phyloP scores from a whole-genome alignment of 2,888 invertebrate genomes.

The Dione vanillae region DNA sequence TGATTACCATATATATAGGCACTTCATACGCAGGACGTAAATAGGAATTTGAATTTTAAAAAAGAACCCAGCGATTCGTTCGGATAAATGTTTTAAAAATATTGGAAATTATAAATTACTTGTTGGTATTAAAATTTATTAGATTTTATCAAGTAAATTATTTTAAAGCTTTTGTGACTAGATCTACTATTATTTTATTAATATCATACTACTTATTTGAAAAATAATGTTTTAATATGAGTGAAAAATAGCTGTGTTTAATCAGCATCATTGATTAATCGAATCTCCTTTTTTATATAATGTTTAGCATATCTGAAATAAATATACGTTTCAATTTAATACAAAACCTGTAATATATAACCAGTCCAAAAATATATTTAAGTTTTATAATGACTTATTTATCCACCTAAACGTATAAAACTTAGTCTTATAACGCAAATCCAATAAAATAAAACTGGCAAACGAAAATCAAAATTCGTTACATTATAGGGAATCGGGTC shows the following conservation, averaged over 20 bases:
- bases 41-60: constrained; percentile 24
- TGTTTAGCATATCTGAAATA: too few relatives aligned
- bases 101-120: neutral
- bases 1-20: constrained; percentile 30
- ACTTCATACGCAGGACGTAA: constrained; percentile 25
- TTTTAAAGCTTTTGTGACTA: neutral
- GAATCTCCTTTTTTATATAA: too few relatives aligned
- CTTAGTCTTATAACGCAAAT: neutral
- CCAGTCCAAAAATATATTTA: too few relatives aligned
- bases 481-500: constrained; percentile 44
- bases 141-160: neutral
- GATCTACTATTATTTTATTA: neutral
- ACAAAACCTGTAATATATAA: too few relatives aligned
- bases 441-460: constrained; percentile 41
- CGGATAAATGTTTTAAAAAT: constrained; percentile 26
- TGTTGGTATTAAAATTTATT: neutral
- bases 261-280: too few relatives aligned
- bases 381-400: too few relatives aligned
- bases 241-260: too few relatives aligned
- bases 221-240: too few relatives aligned
- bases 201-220: too few relatives aligned
- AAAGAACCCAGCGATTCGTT: constrained; percentile 2
- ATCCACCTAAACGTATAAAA: neutral
- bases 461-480: constrained; percentile 48
- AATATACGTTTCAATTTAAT: too few relatives aligned